phyloP scores from a whole-genome alignment of 2,113 vertebrate genomes.

The Neofelis nebulosa region DNA sequence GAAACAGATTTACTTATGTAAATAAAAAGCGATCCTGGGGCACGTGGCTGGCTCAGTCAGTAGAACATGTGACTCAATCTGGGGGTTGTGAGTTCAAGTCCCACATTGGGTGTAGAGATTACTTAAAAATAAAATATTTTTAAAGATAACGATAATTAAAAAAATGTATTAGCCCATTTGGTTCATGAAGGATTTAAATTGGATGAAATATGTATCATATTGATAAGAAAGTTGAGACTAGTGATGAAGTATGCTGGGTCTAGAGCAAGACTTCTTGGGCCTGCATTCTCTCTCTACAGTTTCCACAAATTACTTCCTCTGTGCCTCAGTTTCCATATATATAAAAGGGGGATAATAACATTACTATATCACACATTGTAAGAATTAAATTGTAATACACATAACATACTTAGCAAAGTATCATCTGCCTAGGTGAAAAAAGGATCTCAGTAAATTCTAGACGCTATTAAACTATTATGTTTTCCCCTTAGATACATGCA shows the following conservation, averaged over 20 bases:
- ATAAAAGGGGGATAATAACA: neutral
- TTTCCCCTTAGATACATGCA: neutral
- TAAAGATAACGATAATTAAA: neutral
- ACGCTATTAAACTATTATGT: neutral
- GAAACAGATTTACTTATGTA: neutral
- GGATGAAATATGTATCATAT: neutral
- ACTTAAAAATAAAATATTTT: neutral
- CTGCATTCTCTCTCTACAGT: neutral
- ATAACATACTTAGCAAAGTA: neutral
- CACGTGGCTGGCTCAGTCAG: neutral
- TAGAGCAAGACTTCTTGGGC: neutral
- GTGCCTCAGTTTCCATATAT: neutral
- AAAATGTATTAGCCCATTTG: neutral
- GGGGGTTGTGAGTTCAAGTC: neutral
- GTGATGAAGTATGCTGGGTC: neutral
- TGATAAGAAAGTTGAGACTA: neutral
- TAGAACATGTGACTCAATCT: neutral
- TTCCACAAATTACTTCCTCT: neutral
- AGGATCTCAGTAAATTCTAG: neutral
- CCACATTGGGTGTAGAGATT: neutral
- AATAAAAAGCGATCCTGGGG: neutral
- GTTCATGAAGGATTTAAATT: neutral
- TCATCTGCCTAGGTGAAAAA: neutral
- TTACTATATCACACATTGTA: neutral
- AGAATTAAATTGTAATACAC: neutral